A percentile compares a stretch with the other conserved stretches of the same genome.
Conservation (phyloP, 2,113 vertebrate species). For the Ailuropoda melanoleuca region DNA sequence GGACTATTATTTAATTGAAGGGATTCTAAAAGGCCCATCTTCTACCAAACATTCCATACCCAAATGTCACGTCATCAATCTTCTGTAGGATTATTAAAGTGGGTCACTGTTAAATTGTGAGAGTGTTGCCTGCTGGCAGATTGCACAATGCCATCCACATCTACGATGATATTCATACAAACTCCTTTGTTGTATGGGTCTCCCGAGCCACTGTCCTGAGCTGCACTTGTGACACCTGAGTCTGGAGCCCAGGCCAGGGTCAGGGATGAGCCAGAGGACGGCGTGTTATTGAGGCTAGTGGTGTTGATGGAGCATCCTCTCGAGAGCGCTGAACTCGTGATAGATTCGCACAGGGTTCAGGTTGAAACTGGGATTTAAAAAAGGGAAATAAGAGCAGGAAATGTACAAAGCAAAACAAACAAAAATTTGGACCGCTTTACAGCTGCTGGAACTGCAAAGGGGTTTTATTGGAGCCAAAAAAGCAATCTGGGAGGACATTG, state of each 20-base stretch:
- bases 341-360: neutral
- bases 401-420: neutral
- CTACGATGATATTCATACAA: neutral
- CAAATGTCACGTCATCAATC: neutral
- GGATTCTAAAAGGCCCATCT: neutral
- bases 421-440: neutral
- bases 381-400: neutral
- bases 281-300: rapidly evolving
- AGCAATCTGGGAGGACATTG: neutral
- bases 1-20: neutral
- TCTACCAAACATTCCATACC: neutral
- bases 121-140: neutral
- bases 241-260: neutral
- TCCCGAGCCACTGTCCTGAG: neutral
- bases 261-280: neutral
- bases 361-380: neutral
- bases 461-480: neutral
- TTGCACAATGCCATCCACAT: too few species aligned
- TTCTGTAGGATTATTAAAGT: neutral
- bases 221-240: neutral
- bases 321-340: neutral
- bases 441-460: neutral
- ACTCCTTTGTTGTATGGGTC: neutral
- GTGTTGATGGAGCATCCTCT: neutral
- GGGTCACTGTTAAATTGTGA: neutral